Evolutionary conservation across 2,888 invertebrate genomes (phyloP).

Genomic region (Epinotia brunnichana): DNA sequence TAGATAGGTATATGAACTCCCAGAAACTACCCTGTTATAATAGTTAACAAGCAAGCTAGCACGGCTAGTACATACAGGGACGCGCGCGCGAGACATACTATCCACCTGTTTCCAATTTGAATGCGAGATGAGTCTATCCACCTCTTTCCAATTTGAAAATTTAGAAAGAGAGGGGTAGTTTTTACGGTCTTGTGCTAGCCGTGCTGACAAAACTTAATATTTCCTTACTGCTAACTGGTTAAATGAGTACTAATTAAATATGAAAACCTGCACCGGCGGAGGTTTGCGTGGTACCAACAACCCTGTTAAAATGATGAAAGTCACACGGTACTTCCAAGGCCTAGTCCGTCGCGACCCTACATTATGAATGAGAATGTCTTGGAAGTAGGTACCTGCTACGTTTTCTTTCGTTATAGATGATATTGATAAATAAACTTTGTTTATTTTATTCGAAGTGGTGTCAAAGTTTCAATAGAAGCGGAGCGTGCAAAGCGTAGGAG

Average conservation of each 20-base stretch:
- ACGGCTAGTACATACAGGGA: too few relatives aligned
- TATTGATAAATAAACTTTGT: background rate
- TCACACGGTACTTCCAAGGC: conserved; percentile 30
- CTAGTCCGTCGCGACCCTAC: conserved; percentile 19
- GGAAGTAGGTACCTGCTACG: background rate
- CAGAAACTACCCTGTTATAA: too few relatives aligned
- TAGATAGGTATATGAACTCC: too few relatives aligned
- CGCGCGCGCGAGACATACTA: too few relatives aligned
- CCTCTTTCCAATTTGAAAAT: too few relatives aligned
- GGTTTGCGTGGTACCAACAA: conserved; percentile 17
- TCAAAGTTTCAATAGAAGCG: conserved; percentile 3
- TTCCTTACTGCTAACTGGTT: conserved; percentile 3
- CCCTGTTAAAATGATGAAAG: conserved; percentile 26
- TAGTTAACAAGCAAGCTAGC: too few relatives aligned
- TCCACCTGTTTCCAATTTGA: too few relatives aligned
- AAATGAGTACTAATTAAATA: conserved; percentile 4
- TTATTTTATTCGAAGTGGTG: conserved; percentile 20
- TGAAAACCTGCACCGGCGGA: conserved; percentile 2
- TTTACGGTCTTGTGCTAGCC: too few relatives aligned
- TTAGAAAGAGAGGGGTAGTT: too few relatives aligned
- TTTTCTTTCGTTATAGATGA: background rate
- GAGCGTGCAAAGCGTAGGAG: background rate
- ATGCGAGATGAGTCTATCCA: too few relatives aligned
- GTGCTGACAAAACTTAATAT: background rate
- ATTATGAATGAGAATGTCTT: conserved; percentile 15